Conservation (phyloP, 2,113 vertebrate species). For the Archocentrus centrarchus region DNA sequence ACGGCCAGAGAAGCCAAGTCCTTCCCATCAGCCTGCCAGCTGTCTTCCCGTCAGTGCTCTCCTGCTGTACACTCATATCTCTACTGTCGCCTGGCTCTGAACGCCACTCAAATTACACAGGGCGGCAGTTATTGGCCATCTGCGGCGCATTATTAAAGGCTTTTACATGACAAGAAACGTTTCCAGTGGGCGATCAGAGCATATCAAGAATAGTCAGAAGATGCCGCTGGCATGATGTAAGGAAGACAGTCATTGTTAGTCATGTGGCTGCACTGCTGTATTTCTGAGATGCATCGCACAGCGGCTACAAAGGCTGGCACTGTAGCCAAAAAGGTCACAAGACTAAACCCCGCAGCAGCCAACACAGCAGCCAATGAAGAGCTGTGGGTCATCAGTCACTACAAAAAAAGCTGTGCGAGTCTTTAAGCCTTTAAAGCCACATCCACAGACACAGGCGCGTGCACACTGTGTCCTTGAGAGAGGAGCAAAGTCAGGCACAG, state of each 20-base stretch:
- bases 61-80: constrained; percentile 39
- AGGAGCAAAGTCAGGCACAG: constrained; percentile 12
- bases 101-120: constrained; percentile 67
- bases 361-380: constrained; percentile 2
- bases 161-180: constrained; percentile 43
- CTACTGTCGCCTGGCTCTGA: constrained; percentile 43
- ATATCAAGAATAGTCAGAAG: constrained; percentile 14
- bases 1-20: constrained; percentile 9
- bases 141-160: constrained; percentile 51
- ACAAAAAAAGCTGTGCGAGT: constrained; percentile 30
- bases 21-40: constrained; percentile 58
- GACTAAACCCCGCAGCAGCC: constrained; percentile 11
- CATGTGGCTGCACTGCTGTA: not conserved
- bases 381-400: not conserved
- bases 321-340: constrained; percentile 34
- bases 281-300: constrained; percentile 16
- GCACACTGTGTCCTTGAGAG: constrained; percentile 31
- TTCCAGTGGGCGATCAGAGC: constrained; percentile 26
- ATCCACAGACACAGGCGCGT: not conserved
- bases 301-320: constrained; percentile 16
- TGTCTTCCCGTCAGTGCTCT: constrained; percentile 54
- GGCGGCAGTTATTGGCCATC: constrained; percentile 47
- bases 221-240: constrained; percentile 44
- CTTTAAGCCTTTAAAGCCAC: not conserved
- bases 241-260: constrained; percentile 11